These are phyloP conservation scores for Synergus itoensis DNA, from an alignment of 2,888 invertebrate species.

Conservation along the genomic window DNA sequence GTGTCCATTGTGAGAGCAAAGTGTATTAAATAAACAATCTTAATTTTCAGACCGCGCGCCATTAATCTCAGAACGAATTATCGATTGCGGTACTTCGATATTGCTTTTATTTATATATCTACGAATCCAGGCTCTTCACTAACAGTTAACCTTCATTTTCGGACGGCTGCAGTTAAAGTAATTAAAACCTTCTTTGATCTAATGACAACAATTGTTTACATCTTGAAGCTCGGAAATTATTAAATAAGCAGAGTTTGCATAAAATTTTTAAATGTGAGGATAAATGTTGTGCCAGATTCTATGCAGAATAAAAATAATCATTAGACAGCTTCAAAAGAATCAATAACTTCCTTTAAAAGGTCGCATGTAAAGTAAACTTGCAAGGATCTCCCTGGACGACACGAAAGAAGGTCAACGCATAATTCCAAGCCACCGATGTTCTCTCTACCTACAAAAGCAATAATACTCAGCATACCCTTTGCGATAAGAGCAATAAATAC, in stretches of 20 bases:
- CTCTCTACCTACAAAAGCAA: background rate
- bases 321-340: too few species aligned
- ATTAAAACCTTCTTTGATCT: too few species aligned
- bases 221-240: too few species aligned
- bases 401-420: background rate
- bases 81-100: background rate
- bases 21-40: conserved; percentile 48
- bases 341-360: too few species aligned
- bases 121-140: background rate
- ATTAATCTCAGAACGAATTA: conserved; percentile 11
- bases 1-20: conserved; percentile 49
- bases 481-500: conserved; percentile 45
- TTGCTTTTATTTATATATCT: background rate
- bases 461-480: background rate
- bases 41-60: background rate
- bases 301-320: too few species aligned
- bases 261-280: too few species aligned
- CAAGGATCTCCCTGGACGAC: background rate
- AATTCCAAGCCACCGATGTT: background rate
- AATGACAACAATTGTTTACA: too few species aligned
- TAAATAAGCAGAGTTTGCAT: too few species aligned
- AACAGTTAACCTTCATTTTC: background rate
- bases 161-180: too few species aligned
- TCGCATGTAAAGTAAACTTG: background rate
- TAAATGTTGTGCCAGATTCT: too few species aligned